phyloP scores from a whole-genome alignment of 2,113 vertebrate species.

The Protobothrops mucrosquamatus region DNA sequence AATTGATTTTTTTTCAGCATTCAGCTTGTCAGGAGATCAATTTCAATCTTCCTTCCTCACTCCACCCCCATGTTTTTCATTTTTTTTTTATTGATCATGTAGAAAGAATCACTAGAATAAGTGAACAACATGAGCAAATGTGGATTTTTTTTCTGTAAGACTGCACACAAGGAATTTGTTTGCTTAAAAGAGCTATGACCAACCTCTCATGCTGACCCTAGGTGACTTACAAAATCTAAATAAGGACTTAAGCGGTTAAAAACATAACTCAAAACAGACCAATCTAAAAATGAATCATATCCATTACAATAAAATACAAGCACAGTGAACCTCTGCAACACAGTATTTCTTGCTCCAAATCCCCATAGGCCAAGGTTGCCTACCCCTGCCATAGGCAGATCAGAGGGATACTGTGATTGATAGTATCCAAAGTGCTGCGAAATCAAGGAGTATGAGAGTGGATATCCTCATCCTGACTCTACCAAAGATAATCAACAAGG shows the following conservation, averaged over 20 bases:
- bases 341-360: not conserved
- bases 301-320: not conserved
- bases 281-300: not conserved
- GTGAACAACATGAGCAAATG: not conserved
- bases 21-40: not conserved
- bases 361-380: not conserved
- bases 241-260: not conserved
- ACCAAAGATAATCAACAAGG: not conserved
- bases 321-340: not conserved
- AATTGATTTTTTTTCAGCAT: not conserved
- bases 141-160: not conserved
- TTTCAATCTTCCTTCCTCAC: not conserved
- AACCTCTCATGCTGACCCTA: not conserved
- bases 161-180: not conserved
- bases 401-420: not conserved
- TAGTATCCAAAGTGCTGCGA: not conserved
- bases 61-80: not conserved
- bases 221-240: not conserved
- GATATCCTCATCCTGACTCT: not conserved
- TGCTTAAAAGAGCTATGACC: not conserved
- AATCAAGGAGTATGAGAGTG: not conserved
- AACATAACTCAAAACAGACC: not conserved
- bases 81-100: not conserved
- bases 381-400: not conserved
- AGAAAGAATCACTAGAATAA: not conserved